Evolutionary conservation across 2,797 vertebrate genomes (phyloP).

Genomic region (Ciconia nigra): DNA sequence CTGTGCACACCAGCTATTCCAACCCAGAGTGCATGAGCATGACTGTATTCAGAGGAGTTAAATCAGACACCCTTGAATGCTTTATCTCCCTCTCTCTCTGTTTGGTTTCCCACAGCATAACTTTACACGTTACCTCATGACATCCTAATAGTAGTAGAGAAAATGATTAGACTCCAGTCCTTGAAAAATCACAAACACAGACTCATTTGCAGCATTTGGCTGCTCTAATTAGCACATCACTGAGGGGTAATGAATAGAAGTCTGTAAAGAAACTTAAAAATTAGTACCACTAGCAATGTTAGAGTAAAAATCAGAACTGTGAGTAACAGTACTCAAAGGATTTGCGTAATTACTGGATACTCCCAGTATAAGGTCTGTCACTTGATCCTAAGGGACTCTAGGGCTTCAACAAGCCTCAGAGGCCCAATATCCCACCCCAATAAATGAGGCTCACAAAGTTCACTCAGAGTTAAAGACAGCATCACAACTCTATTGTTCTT

Average conservation of each 20-base stretch:
- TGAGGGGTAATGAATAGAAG: slow-evolving; percentile 60
- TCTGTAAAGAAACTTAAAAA: slow-evolving; percentile 55
- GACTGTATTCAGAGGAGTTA: background rate
- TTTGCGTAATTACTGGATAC: slow-evolving; percentile 46
- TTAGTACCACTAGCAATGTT: slow-evolving; percentile 52
- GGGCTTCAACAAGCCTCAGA: slow-evolving; percentile 3
- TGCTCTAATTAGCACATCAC: slow-evolving; percentile 68
- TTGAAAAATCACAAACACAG: slow-evolving; percentile 44
- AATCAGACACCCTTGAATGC: slow-evolving; percentile 27
- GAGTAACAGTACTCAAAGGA: slow-evolving; percentile 53
- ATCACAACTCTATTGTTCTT: background rate
- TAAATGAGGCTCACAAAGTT: slow-evolving; percentile 37
- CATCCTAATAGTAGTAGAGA: slow-evolving; percentile 49
- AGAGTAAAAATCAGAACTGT: slow-evolving; percentile 56
- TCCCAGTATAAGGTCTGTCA: slow-evolving; percentile 32
- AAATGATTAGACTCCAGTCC: slow-evolving; percentile 36
- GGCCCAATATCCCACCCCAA: slow-evolving; percentile 9
- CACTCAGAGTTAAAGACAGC: slow-evolving; percentile 25
- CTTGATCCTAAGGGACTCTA: slow-evolving; percentile 12
- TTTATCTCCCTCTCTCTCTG: slow-evolving; percentile 37
- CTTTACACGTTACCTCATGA: slow-evolving; percentile 52
- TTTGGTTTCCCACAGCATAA: slow-evolving; percentile 53
- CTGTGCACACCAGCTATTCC: background rate
- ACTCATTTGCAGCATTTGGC: slow-evolving; percentile 58
- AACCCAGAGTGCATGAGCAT: background rate